Base-by-base conservation (phyloP, 1,140 invertebrate genomes). In the Meloidogyne chitwoodi region DNA sequence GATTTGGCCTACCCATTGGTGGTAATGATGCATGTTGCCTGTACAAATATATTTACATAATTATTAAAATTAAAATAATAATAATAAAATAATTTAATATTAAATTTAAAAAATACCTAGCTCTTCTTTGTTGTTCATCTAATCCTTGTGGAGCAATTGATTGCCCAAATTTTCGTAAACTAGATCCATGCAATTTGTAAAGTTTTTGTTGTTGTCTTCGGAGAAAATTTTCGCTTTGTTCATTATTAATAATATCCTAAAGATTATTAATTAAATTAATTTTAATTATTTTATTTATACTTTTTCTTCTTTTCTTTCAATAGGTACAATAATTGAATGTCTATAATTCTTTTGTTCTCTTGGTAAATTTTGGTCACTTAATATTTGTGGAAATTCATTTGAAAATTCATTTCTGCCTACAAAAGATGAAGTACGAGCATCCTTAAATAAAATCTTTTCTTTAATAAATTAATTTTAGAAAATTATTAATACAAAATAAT, bases 11-110 rank as follows among this genome's bases (percentile, higher is more conserved):
- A n/a, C n/a, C 56, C 71, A 73, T 26, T 31, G 71, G 71, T 31
- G 71, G 71, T 64, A 73, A 5, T 24, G 71, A 73, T 34, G 24
- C 22, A 24, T 73, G 71, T 24, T 73, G 44, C n/a, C 71, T 73
- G 56, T 26, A 6, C 8, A 67, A 67, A 34, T 31, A 66, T 14
- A 38, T 26, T 22, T 26, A 63, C 4, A 6, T 64, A 64, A 64
- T 26, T 8, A 64, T 24, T n/a, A n/a, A n/a, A n/a, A n/a, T n/a
- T n/a, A n/a, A n/a, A n/a, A n/a, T n/a, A n/a, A n/a, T n/a, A n/a
- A n/a, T n/a, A n/a, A n/a, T n/a, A n/a, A n/a, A n/a, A n/a, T n/a
- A n/a, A n/a, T 26, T 64, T 8, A 68, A 29, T 44, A 41, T 10
- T 11, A 24, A 22, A 41, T 44, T n/a, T n/a, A n/a, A 27, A 31